Evolutionary conservation across 2,888 invertebrate species (phyloP).

Genomic region (Heliconius charithonia): DNA sequence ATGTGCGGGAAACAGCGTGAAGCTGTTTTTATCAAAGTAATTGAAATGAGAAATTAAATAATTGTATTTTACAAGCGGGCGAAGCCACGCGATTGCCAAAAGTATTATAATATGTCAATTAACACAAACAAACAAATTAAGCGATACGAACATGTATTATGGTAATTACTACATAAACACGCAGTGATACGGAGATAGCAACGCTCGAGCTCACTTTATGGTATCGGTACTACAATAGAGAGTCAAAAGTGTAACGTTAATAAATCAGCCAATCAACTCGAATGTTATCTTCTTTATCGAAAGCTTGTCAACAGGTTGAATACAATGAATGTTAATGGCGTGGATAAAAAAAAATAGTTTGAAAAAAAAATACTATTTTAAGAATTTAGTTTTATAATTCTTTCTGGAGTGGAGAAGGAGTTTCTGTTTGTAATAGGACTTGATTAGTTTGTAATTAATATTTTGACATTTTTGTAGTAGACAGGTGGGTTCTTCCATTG

Average conservation of each 20-base stretch:
- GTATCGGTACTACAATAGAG: background rate
- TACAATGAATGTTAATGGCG: background rate
- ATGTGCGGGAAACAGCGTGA: too few species aligned
- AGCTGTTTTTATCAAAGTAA: too few species aligned
- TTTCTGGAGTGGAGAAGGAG: too few species aligned
- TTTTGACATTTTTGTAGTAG: too few species aligned
- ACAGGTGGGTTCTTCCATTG: too few species aligned
- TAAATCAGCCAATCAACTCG: conserved; percentile 19
- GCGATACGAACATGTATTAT: background rate
- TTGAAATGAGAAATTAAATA: too few species aligned
- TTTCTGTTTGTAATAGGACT: too few species aligned
- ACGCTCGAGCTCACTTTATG: conserved; percentile 15
- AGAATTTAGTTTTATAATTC: background rate
- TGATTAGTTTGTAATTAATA: too few species aligned
- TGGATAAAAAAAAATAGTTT: background rate
- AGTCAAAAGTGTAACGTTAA: conserved; percentile 3
- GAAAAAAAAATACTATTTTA: background rate
- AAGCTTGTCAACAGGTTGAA: conserved; percentile 5
- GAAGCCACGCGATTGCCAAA: too few species aligned
- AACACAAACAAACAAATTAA: background rate
- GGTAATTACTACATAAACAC: background rate
- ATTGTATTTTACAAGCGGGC: too few species aligned
- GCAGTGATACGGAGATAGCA: conserved; percentile 1
- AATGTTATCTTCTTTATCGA: conserved; percentile 18
- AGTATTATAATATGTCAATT: background rate